Evolutionary conservation across 2,888 invertebrate genomes (phyloP).

Genomic region (Pseudanteris insignis): DNA sequence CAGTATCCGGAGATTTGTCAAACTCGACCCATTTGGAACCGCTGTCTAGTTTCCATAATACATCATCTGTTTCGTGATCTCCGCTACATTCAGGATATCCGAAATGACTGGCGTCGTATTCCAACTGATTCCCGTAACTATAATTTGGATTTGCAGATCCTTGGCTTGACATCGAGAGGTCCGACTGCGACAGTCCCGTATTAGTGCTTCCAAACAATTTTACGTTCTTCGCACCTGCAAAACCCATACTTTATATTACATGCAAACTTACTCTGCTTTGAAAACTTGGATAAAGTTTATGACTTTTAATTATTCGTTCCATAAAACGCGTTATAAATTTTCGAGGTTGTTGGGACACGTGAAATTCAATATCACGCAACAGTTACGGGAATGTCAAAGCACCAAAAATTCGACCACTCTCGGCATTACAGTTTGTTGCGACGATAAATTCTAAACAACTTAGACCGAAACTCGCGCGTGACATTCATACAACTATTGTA

Average conservation of each 20-base stretch:
- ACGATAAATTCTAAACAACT: no score
- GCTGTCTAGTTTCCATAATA: slow-evolving; percentile 56
- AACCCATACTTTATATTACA: no score
- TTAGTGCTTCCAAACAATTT: slow-evolving; percentile 71
- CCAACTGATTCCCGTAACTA: slow-evolving; percentile 81
- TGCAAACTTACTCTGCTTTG: no score
- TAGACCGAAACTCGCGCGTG: no score
- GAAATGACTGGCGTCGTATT: slow-evolving; percentile 78
- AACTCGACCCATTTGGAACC: slow-evolving; percentile 64
- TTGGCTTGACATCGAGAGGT: slow-evolving; percentile 78
- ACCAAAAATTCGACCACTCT: no score
- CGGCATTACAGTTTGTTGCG: no score
- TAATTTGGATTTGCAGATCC: slow-evolving; percentile 78
- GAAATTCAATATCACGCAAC: no score
- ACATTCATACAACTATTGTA: no score
- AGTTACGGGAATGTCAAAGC: no score
- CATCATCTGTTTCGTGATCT: slow-evolving; percentile 68
- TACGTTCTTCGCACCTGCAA: slow-evolving; percentile 56
- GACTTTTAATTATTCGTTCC: neutral
- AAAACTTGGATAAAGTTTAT: no score
- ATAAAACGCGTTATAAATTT: neutral
- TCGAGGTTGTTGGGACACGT: neutral
- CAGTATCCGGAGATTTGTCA: slow-evolving; percentile 63
- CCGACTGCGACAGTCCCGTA: slow-evolving; percentile 85
- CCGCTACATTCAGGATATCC: slow-evolving; percentile 72